A percentile compares a stretch with the other conserved stretches of the same genome.
These are phyloP conservation scores for Hormiphora californensis DNA, from an alignment of 37 sponge, comb jelly and placozoan species.

Conservation along the genomic window DNA sequence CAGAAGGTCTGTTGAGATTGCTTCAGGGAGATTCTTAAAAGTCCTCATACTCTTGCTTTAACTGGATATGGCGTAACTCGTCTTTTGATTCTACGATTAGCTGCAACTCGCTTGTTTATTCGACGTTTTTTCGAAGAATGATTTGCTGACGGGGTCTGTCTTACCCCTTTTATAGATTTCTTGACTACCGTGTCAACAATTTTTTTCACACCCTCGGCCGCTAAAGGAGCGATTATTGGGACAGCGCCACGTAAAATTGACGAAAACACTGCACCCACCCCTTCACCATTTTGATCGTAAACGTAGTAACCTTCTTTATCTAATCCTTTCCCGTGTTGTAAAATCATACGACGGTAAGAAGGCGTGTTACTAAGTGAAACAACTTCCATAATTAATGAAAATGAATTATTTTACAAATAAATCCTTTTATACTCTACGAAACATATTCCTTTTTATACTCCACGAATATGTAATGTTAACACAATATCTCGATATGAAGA, in stretches of 20 bases:
- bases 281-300: background rate
- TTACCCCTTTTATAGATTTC: background rate
- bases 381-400: constrained; percentile 16
- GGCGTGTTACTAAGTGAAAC: background rate
- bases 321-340: constrained; percentile 3
- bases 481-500: background rate
- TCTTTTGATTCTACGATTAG: background rate
- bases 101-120: background rate
- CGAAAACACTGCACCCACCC: too few species aligned
- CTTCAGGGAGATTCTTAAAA: too few species aligned
- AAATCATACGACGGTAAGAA: background rate
- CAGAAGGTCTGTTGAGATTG: background rate
- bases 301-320: constrained; percentile 14
- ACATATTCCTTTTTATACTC: too few species aligned
- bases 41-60: background rate
- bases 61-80: too few species aligned
- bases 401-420: background rate
- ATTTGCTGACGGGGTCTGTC: background rate
- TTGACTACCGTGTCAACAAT: background rate
- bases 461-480: background rate
- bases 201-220: too few species aligned
- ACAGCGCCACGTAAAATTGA: too few species aligned
- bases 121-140: background rate
- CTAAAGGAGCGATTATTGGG: too few species aligned
- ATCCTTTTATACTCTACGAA: too few species aligned